These are phyloP conservation scores for Ammospiza caudacuta DNA, from an alignment of 2,113 vertebrate species.

Conservation along the genomic window DNA sequence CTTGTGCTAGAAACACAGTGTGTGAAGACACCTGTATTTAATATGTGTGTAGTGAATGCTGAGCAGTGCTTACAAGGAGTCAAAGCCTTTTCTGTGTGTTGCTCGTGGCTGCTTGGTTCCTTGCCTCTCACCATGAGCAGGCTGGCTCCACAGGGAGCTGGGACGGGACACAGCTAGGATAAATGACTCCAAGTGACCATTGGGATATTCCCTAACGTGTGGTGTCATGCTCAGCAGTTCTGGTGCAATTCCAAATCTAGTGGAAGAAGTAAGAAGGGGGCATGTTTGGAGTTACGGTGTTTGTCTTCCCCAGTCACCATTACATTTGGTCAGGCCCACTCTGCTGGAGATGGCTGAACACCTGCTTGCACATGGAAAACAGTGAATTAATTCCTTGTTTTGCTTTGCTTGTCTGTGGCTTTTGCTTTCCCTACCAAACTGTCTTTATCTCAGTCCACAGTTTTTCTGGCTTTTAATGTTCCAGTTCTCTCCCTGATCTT, in stretches of 20 bases:
- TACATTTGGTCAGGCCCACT: fast-evolving
- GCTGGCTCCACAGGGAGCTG: not conserved
- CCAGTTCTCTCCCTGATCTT: not conserved
- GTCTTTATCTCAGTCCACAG: not conserved
- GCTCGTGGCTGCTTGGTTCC: fast-evolving
- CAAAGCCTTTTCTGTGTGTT: not conserved
- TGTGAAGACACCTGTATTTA: fast-evolving
- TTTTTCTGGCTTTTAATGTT: not conserved
- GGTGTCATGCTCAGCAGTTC: not conserved
- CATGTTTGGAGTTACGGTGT: not conserved
- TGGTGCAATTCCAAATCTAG: not conserved
- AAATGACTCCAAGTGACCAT: not conserved
- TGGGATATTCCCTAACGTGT: not conserved
- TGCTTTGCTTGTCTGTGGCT: not conserved
- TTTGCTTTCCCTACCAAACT: not conserved
- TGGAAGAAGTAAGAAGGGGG: not conserved
- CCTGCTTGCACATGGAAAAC: not conserved
- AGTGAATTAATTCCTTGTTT: not conserved
- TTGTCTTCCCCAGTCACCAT: not conserved
- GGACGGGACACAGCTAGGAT: not conserved
- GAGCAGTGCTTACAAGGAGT: not conserved
- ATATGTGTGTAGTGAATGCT: not conserved
- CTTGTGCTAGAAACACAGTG: not conserved
- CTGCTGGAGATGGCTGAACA: not conserved
- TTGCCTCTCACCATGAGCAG: not conserved